phyloP scores from a whole-genome alignment of 1,140 invertebrate species.

The Pissodes strobi region DNA sequence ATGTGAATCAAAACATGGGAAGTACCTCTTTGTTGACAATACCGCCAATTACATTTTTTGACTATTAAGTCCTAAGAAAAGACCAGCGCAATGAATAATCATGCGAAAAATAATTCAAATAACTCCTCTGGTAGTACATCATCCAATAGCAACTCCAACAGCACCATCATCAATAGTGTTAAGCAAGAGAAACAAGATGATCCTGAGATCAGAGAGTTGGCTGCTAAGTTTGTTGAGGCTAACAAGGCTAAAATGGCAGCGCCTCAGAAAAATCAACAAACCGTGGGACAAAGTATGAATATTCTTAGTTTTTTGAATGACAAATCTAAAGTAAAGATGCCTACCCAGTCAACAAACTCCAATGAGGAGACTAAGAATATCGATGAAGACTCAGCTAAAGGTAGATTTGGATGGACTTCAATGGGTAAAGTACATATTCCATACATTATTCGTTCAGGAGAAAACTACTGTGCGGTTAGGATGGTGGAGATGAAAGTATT shows the following conservation, averaged over 20 bases:
- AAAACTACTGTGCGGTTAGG: slow-evolving; percentile 87
- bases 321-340: slow-evolving; percentile 39
- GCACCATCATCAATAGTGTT: slow-evolving; percentile 55
- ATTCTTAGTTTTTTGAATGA: slow-evolving; percentile 45
- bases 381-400: slow-evolving; percentile 81
- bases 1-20: slow-evolving; percentile 29
- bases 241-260: slow-evolving; percentile 74
- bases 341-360: slow-evolving; percentile 21
- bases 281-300: slow-evolving; percentile 54
- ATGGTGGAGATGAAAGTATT: slow-evolving; percentile 88
- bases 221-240: slow-evolving; percentile 83
- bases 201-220: slow-evolving; percentile 81
- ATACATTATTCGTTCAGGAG: slow-evolving; percentile 79
- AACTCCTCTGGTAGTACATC: slow-evolving; percentile 6
- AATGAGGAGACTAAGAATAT: slow-evolving; percentile 45
- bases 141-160: slow-evolving; percentile 6
- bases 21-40: slow-evolving; percentile 30
- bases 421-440: slow-evolving; percentile 86
- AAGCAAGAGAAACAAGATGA: slow-evolving; percentile 82
- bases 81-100: slow-evolving; percentile 31
- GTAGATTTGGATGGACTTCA: slow-evolving; percentile 87
- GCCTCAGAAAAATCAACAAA: slow-evolving; percentile 52
- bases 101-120: slow-evolving; percentile 29
- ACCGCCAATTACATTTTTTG: slow-evolving; percentile 11
- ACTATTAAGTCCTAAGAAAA: slow-evolving; percentile 14